Percentiles rank a stretch among this genome's conserved stretches.
phyloP scores from a whole-genome alignment of 2,113 vertebrate genomes.

The Xenopus tropicalis region DNA sequence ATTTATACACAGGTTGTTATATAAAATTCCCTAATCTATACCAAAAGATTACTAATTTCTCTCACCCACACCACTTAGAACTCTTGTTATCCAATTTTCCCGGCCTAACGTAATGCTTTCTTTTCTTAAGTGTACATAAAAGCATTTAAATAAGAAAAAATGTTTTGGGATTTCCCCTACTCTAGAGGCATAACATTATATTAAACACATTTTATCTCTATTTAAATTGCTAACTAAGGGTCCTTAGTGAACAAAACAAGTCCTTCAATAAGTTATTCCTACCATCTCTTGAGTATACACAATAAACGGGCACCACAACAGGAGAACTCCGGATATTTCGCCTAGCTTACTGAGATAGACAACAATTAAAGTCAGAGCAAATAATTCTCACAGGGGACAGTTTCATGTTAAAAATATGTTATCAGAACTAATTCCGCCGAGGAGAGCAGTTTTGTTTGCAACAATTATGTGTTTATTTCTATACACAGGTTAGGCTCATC shows the following conservation, averaged over 20 bases:
- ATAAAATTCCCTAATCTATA: not conserved
- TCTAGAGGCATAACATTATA: constrained; percentile 38
- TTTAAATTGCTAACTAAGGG: constrained; percentile 42
- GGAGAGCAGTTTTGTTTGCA: constrained; percentile 24
- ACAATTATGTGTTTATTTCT: constrained; percentile 26
- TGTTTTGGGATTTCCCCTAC: constrained; percentile 28
- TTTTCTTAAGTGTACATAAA: constrained; percentile 30
- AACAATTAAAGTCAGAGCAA: constrained; percentile 33
- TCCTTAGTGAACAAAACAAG: constrained; percentile 38
- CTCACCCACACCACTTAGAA: not conserved
- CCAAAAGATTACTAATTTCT: not conserved
- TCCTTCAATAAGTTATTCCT: constrained; percentile 26
- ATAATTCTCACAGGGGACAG: constrained; percentile 33
- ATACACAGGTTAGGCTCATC: constrained; percentile 13
- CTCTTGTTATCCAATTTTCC: not conserved
- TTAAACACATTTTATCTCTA: constrained; percentile 40
- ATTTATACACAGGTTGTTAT: too few relatives aligned
- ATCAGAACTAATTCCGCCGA: constrained; percentile 27
- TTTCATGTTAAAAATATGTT: constrained; percentile 30
- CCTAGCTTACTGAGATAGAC: constrained; percentile 23
- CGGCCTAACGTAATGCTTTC: constrained; percentile 1
- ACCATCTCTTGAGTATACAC: constrained; percentile 15
- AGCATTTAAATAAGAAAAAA: constrained; percentile 28
- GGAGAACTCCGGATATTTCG: constrained; percentile 29
- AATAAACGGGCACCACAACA: constrained; percentile 25